phyloP scores from a whole-genome alignment of 2,888 invertebrate genomes.

The Acronicta alni region DNA sequence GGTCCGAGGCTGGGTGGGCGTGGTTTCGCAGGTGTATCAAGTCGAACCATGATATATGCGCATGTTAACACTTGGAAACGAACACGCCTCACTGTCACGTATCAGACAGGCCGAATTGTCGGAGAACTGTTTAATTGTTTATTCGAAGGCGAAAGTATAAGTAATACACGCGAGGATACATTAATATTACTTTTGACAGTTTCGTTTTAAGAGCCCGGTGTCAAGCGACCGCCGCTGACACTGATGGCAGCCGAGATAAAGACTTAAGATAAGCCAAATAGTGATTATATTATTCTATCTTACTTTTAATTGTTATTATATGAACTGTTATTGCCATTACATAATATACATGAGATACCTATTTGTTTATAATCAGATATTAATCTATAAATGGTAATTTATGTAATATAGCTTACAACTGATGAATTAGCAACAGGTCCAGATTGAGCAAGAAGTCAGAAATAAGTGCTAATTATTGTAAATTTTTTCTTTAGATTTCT shows the following conservation, averaged over 20 bases:
- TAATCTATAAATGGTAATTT: neutral
- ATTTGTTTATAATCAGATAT: conserved; percentile 14
- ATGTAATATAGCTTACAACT: neutral
- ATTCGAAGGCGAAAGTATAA: conserved; percentile 74
- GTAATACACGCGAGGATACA: conserved; percentile 61
- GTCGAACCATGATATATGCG: conserved; percentile 85
- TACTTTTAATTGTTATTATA: conserved; percentile 45
- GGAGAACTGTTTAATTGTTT: conserved; percentile 75
- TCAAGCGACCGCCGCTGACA: conserved; percentile 57
- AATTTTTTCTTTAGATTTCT: neutral
- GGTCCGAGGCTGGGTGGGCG: conserved; percentile 68
- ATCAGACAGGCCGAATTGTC: conserved; percentile 65
- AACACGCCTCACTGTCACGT: conserved; percentile 87
- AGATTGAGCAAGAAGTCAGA: neutral
- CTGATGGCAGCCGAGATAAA: conserved; percentile 71
- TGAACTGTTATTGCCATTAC: conserved; percentile 46
- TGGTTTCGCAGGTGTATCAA: conserved; percentile 84
- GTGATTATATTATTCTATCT: conserved; percentile 54
- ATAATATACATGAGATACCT: conserved; percentile 13
- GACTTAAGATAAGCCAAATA: conserved; percentile 59
- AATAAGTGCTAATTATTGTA: too few relatives aligned
- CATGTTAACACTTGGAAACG: conserved; percentile 81
- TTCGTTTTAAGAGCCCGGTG: conserved; percentile 54
- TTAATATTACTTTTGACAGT: conserved; percentile 66
- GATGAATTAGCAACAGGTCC: neutral